These are phyloP conservation scores for Oxyruncus cristatus DNA, from an alignment of 2,113 vertebrate genomes.

Conservation along the genomic window DNA sequence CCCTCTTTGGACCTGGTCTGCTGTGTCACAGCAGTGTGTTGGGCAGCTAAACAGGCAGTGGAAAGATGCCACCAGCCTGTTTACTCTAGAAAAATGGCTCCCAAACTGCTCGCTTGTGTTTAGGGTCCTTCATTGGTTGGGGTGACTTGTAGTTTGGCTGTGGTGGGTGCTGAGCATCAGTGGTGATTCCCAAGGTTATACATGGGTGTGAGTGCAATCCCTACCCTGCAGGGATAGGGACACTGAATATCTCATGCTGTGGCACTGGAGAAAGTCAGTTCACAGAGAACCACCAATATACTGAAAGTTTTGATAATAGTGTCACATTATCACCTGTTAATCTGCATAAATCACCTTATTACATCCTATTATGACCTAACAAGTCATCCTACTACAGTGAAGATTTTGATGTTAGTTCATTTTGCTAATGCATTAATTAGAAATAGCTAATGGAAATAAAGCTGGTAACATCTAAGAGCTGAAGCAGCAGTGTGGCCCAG, in stretches of 20 bases:
- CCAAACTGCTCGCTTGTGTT: neutral
- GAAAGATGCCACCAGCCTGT: neutral
- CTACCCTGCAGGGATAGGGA: neutral
- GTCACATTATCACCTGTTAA: neutral
- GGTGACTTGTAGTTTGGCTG: neutral
- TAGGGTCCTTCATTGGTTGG: neutral
- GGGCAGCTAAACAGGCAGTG: neutral
- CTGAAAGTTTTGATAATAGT: neutral
- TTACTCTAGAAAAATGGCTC: neutral
- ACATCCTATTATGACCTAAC: neutral
- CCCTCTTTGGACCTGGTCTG: neutral
- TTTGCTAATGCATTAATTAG: neutral
- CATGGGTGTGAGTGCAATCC: neutral
- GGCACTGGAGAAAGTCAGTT: neutral
- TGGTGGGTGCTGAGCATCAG: neutral
- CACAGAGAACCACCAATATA: neutral
- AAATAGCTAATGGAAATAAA: neutral
- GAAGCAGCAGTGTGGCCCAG: neutral
- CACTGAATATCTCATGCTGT: fast-evolving
- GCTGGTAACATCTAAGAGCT: neutral
- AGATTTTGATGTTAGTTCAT: neutral
- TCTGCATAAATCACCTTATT: neutral
- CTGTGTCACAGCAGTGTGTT: neutral
- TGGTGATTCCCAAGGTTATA: neutral
- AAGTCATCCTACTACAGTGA: neutral